Percentiles rank a stretch among this genome's conserved stretches.
phyloP scores from a whole-genome alignment of 2,797 vertebrate genomes.

The Orientallactaga sibirica region DNA sequence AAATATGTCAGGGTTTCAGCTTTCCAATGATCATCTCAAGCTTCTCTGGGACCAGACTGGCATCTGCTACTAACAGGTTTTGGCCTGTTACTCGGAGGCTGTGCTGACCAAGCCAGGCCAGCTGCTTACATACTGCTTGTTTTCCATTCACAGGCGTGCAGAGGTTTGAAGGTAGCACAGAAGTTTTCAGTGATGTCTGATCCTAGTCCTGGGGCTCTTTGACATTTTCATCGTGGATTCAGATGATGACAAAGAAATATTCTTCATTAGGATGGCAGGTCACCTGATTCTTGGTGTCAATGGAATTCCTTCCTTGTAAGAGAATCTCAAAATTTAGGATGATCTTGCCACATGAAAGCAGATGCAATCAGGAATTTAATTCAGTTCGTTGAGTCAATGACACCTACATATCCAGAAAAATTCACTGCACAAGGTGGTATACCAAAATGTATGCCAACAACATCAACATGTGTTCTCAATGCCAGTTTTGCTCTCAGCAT shows the following conservation, averaged over 20 bases:
- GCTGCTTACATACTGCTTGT: slow-evolving; percentile 42
- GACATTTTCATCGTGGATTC: slow-evolving; percentile 61
- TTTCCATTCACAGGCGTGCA: slow-evolving; percentile 58
- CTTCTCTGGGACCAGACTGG: slow-evolving; percentile 11
- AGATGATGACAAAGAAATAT: slow-evolving; percentile 31
- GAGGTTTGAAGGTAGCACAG: slow-evolving; percentile 35
- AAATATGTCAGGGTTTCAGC: slow-evolving; percentile 38
- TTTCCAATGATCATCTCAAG: slow-evolving; percentile 11
- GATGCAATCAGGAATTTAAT: background rate
- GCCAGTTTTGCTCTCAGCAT: background rate
- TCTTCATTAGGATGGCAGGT: slow-evolving; percentile 9
- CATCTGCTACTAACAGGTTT: slow-evolving; percentile 54
- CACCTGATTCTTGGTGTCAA: slow-evolving; percentile 1
- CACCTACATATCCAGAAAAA: background rate
- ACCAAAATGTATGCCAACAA: background rate
- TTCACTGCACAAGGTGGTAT: background rate
- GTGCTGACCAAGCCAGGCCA: slow-evolving; percentile 46
- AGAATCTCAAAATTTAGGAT: slow-evolving; percentile 12
- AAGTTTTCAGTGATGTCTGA: slow-evolving; percentile 25
- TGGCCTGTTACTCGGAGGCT: slow-evolving; percentile 20
- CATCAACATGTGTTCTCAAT: background rate
- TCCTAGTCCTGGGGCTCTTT: slow-evolving; percentile 47
- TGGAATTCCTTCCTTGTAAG: background rate
- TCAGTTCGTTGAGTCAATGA: background rate
- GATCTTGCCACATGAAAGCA: slow-evolving; percentile 17